phyloP scores from a whole-genome alignment of 2,797 vertebrate genomes.

The Cercopithecus diana region DNA sequence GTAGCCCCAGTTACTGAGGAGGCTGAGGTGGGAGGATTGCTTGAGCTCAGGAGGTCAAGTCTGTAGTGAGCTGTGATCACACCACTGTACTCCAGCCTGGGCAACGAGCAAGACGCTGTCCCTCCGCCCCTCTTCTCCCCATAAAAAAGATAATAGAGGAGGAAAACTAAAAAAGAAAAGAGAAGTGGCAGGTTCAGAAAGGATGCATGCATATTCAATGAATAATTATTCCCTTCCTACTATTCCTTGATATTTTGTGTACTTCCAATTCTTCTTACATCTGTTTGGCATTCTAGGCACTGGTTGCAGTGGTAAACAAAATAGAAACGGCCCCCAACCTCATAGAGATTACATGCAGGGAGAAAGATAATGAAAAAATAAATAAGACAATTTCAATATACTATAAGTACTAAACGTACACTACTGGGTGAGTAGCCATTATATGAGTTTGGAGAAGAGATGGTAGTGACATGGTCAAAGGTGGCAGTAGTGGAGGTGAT shows the following conservation, averaged over 20 bases:
- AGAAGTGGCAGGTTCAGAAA: neutral
- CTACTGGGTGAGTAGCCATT: neutral
- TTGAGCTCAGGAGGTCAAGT: no score
- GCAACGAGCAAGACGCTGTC: no score
- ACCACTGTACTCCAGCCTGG: no score
- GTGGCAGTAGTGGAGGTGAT: neutral
- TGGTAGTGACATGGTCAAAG: neutral
- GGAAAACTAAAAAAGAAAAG: neutral
- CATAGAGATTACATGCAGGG: neutral
- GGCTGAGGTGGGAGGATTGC: no score
- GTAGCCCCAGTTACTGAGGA: no score
- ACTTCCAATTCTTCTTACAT: neutral
- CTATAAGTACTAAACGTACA: neutral
- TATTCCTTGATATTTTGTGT: neutral
- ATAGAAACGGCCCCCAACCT: neutral
- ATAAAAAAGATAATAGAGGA: neutral
- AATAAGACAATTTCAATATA: neutral
- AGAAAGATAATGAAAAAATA: slow-evolving; percentile 4
- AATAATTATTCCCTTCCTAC: neutral
- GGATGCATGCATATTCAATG: neutral
- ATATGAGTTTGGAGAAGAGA: neutral
- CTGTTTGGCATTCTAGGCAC: neutral
- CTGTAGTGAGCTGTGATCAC: no score
- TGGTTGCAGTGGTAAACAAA: neutral
- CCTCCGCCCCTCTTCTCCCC: no score